A percentile compares a stretch with the other conserved stretches of the same genome.
These are phyloP conservation scores for Pantelozetes paolii DNA, from an alignment of 2,888 invertebrate species.

Conservation along the genomic window DNA sequence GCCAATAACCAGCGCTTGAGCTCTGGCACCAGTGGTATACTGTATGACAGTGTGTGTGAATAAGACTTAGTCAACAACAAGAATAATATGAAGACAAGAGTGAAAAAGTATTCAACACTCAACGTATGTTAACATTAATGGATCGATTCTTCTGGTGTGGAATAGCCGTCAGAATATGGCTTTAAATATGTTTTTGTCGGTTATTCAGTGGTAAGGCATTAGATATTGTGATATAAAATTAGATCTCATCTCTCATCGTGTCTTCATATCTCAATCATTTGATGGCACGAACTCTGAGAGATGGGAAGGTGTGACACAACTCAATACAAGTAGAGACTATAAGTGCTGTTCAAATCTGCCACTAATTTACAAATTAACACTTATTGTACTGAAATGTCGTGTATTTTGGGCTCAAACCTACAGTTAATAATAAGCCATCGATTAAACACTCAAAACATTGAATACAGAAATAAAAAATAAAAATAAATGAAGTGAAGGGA, in stretches of 20 bases:
- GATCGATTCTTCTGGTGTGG: background rate
- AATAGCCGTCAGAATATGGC: background rate
- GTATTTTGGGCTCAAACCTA: background rate
- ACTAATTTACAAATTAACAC: slow-evolving; percentile 37
- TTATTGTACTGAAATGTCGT: slow-evolving; percentile 1
- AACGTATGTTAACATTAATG: background rate
- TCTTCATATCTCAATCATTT: slow-evolving; percentile 23
- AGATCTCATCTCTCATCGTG: slow-evolving; percentile 7
- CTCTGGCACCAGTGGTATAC: background rate
- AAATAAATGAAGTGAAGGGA: background rate
- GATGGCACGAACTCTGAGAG: slow-evolving; percentile 33
- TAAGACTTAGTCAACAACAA: background rate
- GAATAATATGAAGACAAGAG: slow-evolving; percentile 2
- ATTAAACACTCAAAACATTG: background rate
- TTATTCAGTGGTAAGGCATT: background rate
- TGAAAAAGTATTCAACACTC: background rate
- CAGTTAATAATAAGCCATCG: slow-evolving; percentile 16
- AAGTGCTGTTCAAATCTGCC: slow-evolving; percentile 11
- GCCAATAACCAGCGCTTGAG: slow-evolving; percentile 15
- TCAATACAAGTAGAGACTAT: background rate
- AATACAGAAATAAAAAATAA: background rate
- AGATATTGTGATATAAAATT: slow-evolving; percentile 11
- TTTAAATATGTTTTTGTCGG: background rate
- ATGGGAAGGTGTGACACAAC: slow-evolving; percentile 33
- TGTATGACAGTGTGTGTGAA: background rate